phyloP scores from a whole-genome alignment of 64 coral and sea anemone genomes.

The Astreopora myriophthalma region DNA sequence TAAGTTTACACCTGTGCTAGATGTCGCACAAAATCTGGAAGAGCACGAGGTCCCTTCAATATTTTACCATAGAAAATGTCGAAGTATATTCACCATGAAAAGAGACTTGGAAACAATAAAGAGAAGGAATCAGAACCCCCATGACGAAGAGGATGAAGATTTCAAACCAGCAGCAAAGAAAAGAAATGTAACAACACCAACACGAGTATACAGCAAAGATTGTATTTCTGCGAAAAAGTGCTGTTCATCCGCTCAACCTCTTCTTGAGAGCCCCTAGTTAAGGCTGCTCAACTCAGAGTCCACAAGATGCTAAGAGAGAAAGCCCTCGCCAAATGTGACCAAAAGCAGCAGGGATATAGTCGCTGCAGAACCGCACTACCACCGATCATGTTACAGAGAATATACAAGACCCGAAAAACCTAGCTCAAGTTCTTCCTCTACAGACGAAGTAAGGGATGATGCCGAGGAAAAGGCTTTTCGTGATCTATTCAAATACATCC shows the following conservation, averaged over 20 bases:
- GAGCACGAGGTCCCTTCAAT: constrained; percentile 29
- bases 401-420: neutral
- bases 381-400: neutral
- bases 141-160: neutral
- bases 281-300: constrained; percentile 23
- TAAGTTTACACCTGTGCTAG: neutral
- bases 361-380: constrained; percentile 28
- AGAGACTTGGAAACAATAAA: constrained; percentile 54
- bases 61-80: too few species aligned
- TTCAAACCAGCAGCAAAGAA: too few species aligned
- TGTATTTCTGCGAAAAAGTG: constrained; percentile 14
- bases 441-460: neutral
- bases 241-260: neutral
- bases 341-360: constrained; percentile 43
- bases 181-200: too few species aligned
- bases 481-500: neutral
- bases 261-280: neutral
- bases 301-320: constrained; percentile 25
- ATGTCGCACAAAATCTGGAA: constrained; percentile 45
- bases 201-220: neutral
- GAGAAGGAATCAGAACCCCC: neutral
- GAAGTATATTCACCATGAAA: constrained; percentile 44
- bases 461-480: neutral
- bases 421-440: neutral
- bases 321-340: constrained; percentile 45